Evolutionary conservation across 2,888 invertebrate species (phyloP).

Genomic region (Automeris io): DNA sequence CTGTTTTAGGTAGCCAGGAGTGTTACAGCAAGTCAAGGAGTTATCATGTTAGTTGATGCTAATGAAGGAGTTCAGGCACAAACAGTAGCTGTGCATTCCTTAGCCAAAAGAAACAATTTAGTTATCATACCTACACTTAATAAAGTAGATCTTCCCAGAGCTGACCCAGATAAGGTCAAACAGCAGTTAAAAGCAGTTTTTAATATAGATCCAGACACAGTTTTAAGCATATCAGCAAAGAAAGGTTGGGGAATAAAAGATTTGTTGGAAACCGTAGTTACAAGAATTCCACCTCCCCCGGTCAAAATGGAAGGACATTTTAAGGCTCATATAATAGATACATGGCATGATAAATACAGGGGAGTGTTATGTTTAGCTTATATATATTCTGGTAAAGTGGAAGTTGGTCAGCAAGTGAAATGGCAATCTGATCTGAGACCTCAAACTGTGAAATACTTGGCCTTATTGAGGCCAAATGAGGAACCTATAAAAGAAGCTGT

Average conservation of each 20-base stretch:
- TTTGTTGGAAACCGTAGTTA: slow-evolving; percentile 86
- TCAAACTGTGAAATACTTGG: slow-evolving; percentile 87
- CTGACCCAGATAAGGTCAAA: slow-evolving; percentile 89
- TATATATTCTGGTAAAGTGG: slow-evolving; percentile 85
- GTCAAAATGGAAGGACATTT: slow-evolving; percentile 79
- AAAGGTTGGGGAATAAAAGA: slow-evolving; percentile 88
- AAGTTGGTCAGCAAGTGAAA: slow-evolving; percentile 85
- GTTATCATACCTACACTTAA: slow-evolving; percentile 94
- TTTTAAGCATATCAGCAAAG: slow-evolving; percentile 95
- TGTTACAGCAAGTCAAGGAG: slow-evolving; percentile 95
- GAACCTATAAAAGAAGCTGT: slow-evolving; percentile 79
- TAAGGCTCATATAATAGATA: slow-evolving; percentile 92
- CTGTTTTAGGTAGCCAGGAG: slow-evolving; percentile 84
- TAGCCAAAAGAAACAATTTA: slow-evolving; percentile 90
- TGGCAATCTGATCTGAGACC: slow-evolving; percentile 83
- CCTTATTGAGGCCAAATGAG: slow-evolving; percentile 88
- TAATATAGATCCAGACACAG: slow-evolving; percentile 83
- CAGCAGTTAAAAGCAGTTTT: slow-evolving; percentile 89
- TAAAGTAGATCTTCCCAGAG: slow-evolving; percentile 96
- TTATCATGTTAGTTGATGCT: slow-evolving; percentile 95
- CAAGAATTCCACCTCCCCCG: slow-evolving; percentile 85
- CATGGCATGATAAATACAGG: slow-evolving; percentile 93
- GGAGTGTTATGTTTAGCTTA: slow-evolving; percentile 88
- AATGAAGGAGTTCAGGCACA: slow-evolving; percentile 98
- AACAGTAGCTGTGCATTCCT: slow-evolving; percentile 96